phyloP scores from a whole-genome alignment of 2,888 invertebrate genomes.

The Lasioglossum marginatum region DNA sequence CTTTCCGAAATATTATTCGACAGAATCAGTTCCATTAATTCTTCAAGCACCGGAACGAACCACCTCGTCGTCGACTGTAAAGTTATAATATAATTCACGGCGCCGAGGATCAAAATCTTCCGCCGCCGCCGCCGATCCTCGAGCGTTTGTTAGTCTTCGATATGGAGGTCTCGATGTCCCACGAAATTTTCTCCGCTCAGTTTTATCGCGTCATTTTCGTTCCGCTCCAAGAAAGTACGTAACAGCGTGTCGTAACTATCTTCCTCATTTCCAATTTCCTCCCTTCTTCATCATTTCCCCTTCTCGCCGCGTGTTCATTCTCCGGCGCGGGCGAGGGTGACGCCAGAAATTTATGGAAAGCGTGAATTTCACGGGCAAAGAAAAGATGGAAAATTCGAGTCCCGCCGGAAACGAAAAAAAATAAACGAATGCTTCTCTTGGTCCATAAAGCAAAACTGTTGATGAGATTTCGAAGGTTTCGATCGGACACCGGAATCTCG shows the following conservation, averaged over 20 bases:
- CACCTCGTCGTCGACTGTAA: background rate
- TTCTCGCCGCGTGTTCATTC: constrained; percentile 6
- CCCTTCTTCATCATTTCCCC: constrained; percentile 20
- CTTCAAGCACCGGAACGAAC: background rate
- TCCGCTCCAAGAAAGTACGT: constrained; percentile 15
- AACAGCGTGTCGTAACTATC: constrained; percentile 51
- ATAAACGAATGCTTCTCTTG: constrained; percentile 27
- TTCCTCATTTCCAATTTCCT: constrained; percentile 55
- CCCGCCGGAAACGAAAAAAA: background rate
- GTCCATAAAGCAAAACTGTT: constrained; percentile 61
- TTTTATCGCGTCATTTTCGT: constrained; percentile 30
- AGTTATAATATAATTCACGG: background rate
- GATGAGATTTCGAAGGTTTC: constrained; percentile 59
- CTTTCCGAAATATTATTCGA: background rate
- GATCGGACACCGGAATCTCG: constrained; percentile 42
- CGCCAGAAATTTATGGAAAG: constrained; percentile 54
- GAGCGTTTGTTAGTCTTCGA: background rate
- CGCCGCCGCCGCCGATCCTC: background rate
- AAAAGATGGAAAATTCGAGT: constrained; percentile 14
- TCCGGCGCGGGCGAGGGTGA: constrained; percentile 13
- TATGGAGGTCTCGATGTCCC: constrained; percentile 11
- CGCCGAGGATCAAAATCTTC: background rate
- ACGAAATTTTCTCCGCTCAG: constrained; percentile 25
- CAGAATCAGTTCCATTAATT: background rate
- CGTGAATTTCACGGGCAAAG: constrained; percentile 40